Evolutionary conservation across 2,888 invertebrate genomes (phyloP), one percentile per base, ranked within the genome.

Genomic region (Aromia moschata): DNA sequence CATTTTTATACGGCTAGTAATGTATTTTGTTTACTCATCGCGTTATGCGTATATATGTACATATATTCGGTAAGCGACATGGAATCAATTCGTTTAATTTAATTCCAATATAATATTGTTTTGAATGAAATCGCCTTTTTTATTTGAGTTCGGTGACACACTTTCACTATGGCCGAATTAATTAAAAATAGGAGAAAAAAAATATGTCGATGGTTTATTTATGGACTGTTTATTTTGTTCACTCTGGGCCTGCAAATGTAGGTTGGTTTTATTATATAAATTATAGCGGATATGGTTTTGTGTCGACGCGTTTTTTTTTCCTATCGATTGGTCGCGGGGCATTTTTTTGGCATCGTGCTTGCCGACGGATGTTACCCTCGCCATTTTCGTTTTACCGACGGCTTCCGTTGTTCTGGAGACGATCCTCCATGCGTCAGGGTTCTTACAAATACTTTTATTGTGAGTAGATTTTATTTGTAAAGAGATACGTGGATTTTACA

Each of bases 301-400:
- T 62, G 59, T 52, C 37, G 52, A 56, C 53, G 46, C 12, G 49
- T 43, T 46, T 46, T 56, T 49, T 31, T 59, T 62, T 61, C 60
- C 43, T 55, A 64, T 64, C 64, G 64, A 64, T 64, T 64, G 57
- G 49, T 61, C 47, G 55, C 33, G 47, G 33, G 16, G 33, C 57
- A 37, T 58, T 56, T 62, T 65, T 65, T 57, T 44, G 25, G 55
- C 58, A 56, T 46, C 55, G 64, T 56, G 55, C 54, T 45, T 61
- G 20, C 58, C 65, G 65, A 45, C 62, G 65, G 65, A 60, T n/a
- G n/a, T n/a, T n/a, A n/a, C 62, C 60, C 49, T 43, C 52, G 43
- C 58, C 57, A 51, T 58, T 59, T 64, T 58, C 59, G 56, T 64
- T 64, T 60, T 64, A 58, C 61, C 64, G 64, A 57, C 59, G 64